phyloP scores from a whole-genome alignment of 2,888 invertebrate genomes.

The Agrochola lota region DNA sequence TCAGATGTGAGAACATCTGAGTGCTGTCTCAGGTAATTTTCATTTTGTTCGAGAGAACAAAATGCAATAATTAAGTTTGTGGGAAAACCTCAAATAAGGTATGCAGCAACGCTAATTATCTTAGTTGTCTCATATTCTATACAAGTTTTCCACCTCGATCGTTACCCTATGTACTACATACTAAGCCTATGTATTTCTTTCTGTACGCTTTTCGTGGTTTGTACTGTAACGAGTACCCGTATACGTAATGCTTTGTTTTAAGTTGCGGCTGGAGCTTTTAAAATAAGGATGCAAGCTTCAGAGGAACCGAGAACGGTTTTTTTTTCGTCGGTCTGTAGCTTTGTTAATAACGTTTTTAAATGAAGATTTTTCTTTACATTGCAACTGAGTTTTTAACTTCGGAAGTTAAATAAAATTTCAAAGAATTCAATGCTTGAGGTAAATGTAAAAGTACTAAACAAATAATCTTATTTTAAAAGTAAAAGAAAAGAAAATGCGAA shows the following conservation, averaged over 20 bases:
- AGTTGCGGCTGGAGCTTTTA: constrained; percentile 39
- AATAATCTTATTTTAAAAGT: constrained; percentile 3
- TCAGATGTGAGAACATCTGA: no score
- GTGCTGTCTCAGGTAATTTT: no score
- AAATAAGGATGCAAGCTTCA: constrained; percentile 45
- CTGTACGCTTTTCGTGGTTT: constrained; percentile 39
- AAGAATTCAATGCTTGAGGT: background rate
- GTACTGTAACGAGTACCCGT: constrained; percentile 33
- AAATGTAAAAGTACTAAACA: background rate
- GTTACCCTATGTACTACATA: constrained; percentile 38
- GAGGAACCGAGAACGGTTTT: background rate
- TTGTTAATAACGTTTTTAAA: background rate
- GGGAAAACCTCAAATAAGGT: constrained; percentile 78
- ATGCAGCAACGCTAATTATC: constrained; percentile 77
- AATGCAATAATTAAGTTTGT: constrained; percentile 84
- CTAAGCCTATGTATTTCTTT: constrained; percentile 47
- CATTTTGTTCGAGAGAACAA: no score
- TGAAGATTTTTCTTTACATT: background rate
- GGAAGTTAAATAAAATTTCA: background rate
- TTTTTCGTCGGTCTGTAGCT: background rate
- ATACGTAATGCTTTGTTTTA: constrained; percentile 44
- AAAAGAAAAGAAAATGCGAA: background rate
- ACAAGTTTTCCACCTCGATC: constrained; percentile 17
- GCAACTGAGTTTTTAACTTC: background rate
- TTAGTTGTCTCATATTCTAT: constrained; percentile 69